Percentiles rank a stretch among this genome's conserved stretches.
These are phyloP conservation scores for Cardiocondyla obscurior DNA, from an alignment of 1,140 invertebrate genomes.

Conservation along the genomic window DNA sequence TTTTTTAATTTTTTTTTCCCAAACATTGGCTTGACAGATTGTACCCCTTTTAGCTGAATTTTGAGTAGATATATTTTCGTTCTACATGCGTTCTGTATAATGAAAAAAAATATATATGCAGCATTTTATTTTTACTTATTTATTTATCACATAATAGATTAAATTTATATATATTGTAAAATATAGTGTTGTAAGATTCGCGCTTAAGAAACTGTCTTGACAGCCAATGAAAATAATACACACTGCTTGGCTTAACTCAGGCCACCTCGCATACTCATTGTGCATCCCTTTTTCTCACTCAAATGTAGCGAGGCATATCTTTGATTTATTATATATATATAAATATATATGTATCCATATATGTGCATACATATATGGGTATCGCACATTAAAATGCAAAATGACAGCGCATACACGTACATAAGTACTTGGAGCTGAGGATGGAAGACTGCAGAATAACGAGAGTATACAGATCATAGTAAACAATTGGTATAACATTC, in stretches of 20 bases:
- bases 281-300: slow-evolving; percentile 81
- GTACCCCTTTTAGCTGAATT: slow-evolving; percentile 62
- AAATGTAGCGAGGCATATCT: slow-evolving; percentile 80
- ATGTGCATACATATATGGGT: slow-evolving; percentile 61
- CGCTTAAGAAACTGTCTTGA: not conserved
- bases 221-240: not conserved
- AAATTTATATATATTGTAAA: slow-evolving; percentile 18
- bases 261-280: slow-evolving; percentile 84
- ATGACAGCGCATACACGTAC: slow-evolving; percentile 36
- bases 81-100: slow-evolving; percentile 27
- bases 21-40: slow-evolving; percentile 61
- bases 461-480: slow-evolving; percentile 70
- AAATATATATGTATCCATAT: slow-evolving; percentile 42
- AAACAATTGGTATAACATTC: slow-evolving; percentile 26
- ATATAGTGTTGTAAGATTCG: not conserved
- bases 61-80: slow-evolving; percentile 64
- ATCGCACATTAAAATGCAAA: slow-evolving; percentile 63
- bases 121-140: not conserved
- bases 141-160: not conserved
- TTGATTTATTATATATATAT: slow-evolving; percentile 70
- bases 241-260: slow-evolving; percentile 74
- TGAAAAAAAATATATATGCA: not conserved
- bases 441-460: slow-evolving; percentile 82
- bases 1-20: too few relatives aligned
- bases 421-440: slow-evolving; percentile 60